Base-by-base conservation (phyloP, 2,797 vertebrate genomes). In the Synanceia verrucosa region DNA sequence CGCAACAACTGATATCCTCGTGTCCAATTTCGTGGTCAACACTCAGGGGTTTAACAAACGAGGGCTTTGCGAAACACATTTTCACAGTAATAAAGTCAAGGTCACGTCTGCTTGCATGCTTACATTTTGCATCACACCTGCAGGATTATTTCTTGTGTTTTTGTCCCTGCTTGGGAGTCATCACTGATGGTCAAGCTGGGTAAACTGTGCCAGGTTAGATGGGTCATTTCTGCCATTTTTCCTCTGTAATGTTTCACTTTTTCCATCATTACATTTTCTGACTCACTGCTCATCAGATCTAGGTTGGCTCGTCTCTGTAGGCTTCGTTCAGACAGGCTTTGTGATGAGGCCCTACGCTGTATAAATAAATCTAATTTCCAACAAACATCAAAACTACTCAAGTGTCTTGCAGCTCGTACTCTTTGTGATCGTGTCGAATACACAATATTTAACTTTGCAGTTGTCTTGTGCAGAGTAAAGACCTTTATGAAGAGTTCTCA, bases 351-450 rank as follows among this genome's bases (percentile, higher is more conserved):
- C 36, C 69, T 28, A 31, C 34, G 26, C 56, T 61, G 50, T 37
- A 51, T 86, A 74, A 83, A 76, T 87, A 74, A 79, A 78, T 68
- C 41, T 70, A 62, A 69, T 57, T 66, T 59, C 66, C 21, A 63
- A 57, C 61, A 77, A 64, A 56, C 66, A 60, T 74, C 68, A 72
- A 68, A 75, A 83, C n/a, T 8, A 70, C 33, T 8, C 59, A 33
- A 44, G 60, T 43, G 28, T 4, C 29, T 67, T 56, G 55, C 37
- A 11, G 33, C 59, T 75, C 29, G 33, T 34, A 37, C 34, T 21
- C 28, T 58, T 29, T 61, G 36, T 66, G 51, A 58, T 47, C 64
- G 34, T 28, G 39, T 73, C 60, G 21, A 58, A 51, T 44, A 39
- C 46, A 34, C 47, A 78, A 52, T 75, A 55, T 82, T 79, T 48